Evolutionary conservation across 1,140 invertebrate species (phyloP), one percentile per base, ranked within the genome.

Genomic region (Heliconius hermathena): DNA sequence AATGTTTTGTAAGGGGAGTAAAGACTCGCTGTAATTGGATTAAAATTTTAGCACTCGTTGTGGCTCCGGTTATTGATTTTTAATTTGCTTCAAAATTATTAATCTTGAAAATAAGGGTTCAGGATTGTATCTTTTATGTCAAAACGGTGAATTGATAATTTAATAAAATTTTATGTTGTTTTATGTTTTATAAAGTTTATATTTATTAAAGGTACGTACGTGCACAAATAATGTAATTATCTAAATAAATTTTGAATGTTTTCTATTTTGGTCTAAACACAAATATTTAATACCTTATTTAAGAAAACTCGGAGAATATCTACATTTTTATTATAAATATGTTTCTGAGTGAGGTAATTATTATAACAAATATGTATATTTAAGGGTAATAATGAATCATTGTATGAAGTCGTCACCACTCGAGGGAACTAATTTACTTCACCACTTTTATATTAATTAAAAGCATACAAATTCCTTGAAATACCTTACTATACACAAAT

Each of bases 21-120:
- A 74, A 83, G 84, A 82, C 77, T 73, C 81, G 82, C 79, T 80
- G 76, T 90, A 90, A 91, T 90, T 91, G 87, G 86, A 90, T 91
- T 90, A 90, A 90, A 88, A 91, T 91, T 90, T 90, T 89, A 86
- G 82, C 87, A 88, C 84, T 88, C 87, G 84, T 87, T 86, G 83
- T 81, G 84, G 88, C 81, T 78, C 73, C 16, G 71, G 46, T 41
- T 85, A 87, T 88, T 81, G 87, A 87, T 86, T 86, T 86, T 84
- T 82, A 78, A 83, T 86, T 86, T 83, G 71, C 60, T 80, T 84
- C 72, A 22, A 33, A 75, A 66, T 57, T 81, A 72, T 72, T 72
- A 76, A 71, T 66, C 60, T 70, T 29, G 26, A 4, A 70, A 76
- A 70, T 76, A 29, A 29, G 22, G 22, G 60, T 66, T 29, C 22